Evolutionary conservation across 35 echinoderm and acorn worm genomes (phyloP), one percentile per base, ranked within the genome.

Genomic region (Holothuria glaberrima): DNA sequence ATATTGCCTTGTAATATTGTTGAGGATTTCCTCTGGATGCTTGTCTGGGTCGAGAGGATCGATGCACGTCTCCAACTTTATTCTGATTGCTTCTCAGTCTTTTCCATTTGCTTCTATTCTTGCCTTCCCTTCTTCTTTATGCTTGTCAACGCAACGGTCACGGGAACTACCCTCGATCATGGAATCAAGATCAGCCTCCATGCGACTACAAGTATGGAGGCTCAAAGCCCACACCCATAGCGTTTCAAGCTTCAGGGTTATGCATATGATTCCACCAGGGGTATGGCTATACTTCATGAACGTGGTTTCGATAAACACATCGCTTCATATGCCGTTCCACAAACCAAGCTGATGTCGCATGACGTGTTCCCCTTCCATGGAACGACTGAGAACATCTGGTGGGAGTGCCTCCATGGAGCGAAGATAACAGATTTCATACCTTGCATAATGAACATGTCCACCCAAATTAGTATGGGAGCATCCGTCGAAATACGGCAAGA

Each of bases 381-480:
- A 84, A 9, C 57, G 48, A 48, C 35, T 48, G 77, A 81, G 80
- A n/a, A 84, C 80, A 57, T 84, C 16, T 31, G 48, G 9, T 84
- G 57, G 48, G 29, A 84, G 80, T 59, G 48, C 2, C 58, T 61
- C 80, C 46, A 61, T 83, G 21, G 48, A 84, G 16, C 27, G 48
- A 59, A 84, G 33, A 30, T 84, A 84, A 21, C 58, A 84, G 7
- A 84, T n/a, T 12, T 50, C 44, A 84, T 84, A 84, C 48, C 80
- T 84, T 59, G 80, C 80, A 58, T 84, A 6, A 62, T 84, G 28
- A 84, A 84, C 35, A 62, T 84, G 80, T 32, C 80, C 58, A n/a
- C 45, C 80, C 80, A 84, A 84, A 84, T 16, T 10, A 58, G 46
- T 83, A 83, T 24, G 80, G 80, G 28, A 83, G 46, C 56, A 83